Base-by-base conservation (phyloP, 1,140 invertebrate genomes). In the Zaprionus lachaisei region DNA sequence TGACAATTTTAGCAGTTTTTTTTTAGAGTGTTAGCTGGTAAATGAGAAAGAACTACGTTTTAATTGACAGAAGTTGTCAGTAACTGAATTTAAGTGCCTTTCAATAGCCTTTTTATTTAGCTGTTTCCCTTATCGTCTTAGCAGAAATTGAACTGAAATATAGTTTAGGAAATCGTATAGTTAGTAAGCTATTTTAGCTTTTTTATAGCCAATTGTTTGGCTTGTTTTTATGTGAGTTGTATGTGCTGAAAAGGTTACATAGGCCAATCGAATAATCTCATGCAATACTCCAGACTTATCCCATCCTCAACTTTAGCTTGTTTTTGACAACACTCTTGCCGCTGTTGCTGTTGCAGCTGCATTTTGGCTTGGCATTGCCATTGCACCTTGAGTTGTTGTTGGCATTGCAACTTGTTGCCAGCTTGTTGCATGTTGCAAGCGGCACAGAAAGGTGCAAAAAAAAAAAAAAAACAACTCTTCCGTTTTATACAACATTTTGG, bases 401-500 rank as follows among this genome's bases (percentile, higher is more conserved):
- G 60, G 38, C 61, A 54, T 54, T 37, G 61, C 61, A 63, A 17
- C 44, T 49, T 58, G 55, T 72, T 72, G 70, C 70, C 41, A n/a
- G 6, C 5, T 44, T 44, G 41, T 31, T 17, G 34, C 54, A 47
- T 60, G 41, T 60, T 60, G 38, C 55, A 22, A 51, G 15, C 44
- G 58, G 38, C 65, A 62, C 28, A 17, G 55, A 17, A 17, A 57
- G 11, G 51, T 12, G 24, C 31, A 38, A 22, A 26, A 31, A 31
- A 37, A 56, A 49, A 38, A 49, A 56, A 49, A 38, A 49, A 56
- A 49, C 38, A 28, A 49, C 37, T 38, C 72, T 76, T 77, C 73
- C 68, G 64, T 72, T 58, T 57, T 61, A 31, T 44, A 56, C 57
- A 72, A 41, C 63, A 77, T 62, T 72, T 76, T 62, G 74, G 61